Conservation (phyloP, 2,797 vertebrate genomes). For the Danio albolineatus region DNA sequence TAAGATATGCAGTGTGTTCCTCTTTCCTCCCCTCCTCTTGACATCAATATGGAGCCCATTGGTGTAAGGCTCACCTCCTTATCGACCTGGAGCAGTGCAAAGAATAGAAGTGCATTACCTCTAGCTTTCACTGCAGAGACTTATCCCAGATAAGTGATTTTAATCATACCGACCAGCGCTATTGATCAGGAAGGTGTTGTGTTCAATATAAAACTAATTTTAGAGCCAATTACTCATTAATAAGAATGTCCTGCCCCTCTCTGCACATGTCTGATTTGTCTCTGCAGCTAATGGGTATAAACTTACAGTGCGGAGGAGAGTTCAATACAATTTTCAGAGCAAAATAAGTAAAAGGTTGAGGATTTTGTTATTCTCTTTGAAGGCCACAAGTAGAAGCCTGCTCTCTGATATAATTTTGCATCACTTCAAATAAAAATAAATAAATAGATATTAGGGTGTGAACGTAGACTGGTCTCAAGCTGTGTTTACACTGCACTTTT, state of each 20-base stretch:
- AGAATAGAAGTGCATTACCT: constrained; percentile 58
- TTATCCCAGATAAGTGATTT: constrained; percentile 74
- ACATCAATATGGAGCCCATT: constrained; percentile 54
- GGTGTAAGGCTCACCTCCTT: constrained; percentile 49
- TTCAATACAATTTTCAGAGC: constrained; percentile 68
- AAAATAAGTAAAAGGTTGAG: constrained; percentile 67
- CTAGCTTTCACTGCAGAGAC: constrained; percentile 59
- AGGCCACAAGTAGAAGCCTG: constrained; percentile 37
- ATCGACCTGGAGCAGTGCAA: constrained; percentile 61
- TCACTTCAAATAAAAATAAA: not conserved
- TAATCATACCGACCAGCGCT: constrained; percentile 66
- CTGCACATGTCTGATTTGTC: constrained; percentile 79
- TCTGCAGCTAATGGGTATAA: constrained; percentile 72
- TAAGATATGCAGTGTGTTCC: constrained; percentile 51
- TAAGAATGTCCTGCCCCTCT: constrained; percentile 76
- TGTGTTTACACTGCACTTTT: too few species aligned
- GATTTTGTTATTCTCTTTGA: constrained; percentile 58
- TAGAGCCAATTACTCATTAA: constrained; percentile 82
- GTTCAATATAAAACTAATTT: constrained; percentile 82
- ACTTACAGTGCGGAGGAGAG: constrained; percentile 64
- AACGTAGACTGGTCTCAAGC: too few species aligned
- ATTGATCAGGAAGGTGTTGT: constrained; percentile 76
- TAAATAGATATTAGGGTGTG: not conserved
- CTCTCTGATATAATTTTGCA: not conserved
- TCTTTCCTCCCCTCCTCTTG: constrained; percentile 38